phyloP scores from a whole-genome alignment of 1,140 invertebrate species.

The Belonocnema kinseyi region DNA sequence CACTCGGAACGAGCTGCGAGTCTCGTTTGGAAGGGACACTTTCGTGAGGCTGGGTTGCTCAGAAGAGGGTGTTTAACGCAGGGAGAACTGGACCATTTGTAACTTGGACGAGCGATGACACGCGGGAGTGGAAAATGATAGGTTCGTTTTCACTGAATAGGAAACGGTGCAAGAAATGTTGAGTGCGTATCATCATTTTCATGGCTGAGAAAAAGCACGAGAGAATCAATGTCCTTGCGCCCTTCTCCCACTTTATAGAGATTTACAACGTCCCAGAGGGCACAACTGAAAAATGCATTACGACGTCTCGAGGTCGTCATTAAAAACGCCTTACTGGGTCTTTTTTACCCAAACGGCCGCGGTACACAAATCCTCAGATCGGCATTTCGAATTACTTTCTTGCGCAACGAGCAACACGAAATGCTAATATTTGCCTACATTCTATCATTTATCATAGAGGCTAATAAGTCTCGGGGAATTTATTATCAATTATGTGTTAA shows the following conservation, averaged over 20 bases:
- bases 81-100: slow-evolving; percentile 16
- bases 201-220: background rate
- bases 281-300: slow-evolving; percentile 27
- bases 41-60: slow-evolving; percentile 1
- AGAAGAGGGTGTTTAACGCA: background rate
- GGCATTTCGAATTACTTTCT: slow-evolving; percentile 7
- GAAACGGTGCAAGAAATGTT: slow-evolving; percentile 3
- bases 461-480: slow-evolving; percentile 12
- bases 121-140: slow-evolving; percentile 29
- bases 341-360: background rate
- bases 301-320: slow-evolving; percentile 30
- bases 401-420: slow-evolving; percentile 3
- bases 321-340: slow-evolving; percentile 27
- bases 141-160: slow-evolving; percentile 25
- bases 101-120: slow-evolving; percentile 22
- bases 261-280: slow-evolving; percentile 30
- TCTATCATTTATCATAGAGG: slow-evolving; percentile 26
- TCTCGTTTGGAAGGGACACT: background rate
- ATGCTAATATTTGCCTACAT: slow-evolving; percentile 24
- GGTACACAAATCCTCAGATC: slow-evolving; percentile 14
- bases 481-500: slow-evolving; percentile 32
- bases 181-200: slow-evolving; percentile 19
- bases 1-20: background rate
- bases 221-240: slow-evolving; percentile 16
- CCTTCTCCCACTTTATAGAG: slow-evolving; percentile 10